Evolutionary conservation across 2,888 invertebrate genomes (phyloP).

Genomic region (Patella ulyssiponensis): DNA sequence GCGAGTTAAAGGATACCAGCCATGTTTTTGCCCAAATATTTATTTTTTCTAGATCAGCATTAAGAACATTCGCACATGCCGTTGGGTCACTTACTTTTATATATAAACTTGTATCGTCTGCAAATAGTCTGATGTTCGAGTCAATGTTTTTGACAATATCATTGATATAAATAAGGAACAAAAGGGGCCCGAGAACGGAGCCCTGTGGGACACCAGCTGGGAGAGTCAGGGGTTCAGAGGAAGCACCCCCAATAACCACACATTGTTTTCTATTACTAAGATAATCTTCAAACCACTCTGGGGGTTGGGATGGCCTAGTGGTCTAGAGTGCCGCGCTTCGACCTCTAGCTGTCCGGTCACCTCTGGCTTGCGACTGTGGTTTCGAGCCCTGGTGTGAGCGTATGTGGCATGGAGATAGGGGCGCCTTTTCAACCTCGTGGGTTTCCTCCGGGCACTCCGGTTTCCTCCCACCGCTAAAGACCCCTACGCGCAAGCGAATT

Average conservation of each 20-base stretch:
- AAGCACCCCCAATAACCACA: background rate
- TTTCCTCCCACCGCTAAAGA: too few relatives aligned
- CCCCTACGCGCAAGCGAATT: too few relatives aligned
- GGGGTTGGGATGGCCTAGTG: too few relatives aligned
- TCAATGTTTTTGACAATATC: background rate
- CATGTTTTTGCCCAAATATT: conserved; percentile 3
- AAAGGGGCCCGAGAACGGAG: background rate
- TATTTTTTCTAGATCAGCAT: background rate
- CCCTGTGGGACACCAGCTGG: conserved; percentile 5
- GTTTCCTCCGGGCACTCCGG: too few relatives aligned
- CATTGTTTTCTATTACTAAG: background rate
- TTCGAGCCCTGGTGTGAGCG: too few relatives aligned
- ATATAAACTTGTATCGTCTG: background rate
- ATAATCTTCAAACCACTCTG: conserved; percentile 7
- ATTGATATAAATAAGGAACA: background rate
- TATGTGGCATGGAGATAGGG: too few relatives aligned
- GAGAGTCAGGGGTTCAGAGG: background rate
- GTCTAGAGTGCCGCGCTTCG: too few relatives aligned
- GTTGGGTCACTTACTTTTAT: background rate
- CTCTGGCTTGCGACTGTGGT: too few relatives aligned
- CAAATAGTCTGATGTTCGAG: too few relatives aligned
- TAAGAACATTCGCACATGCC: background rate
- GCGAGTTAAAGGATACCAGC: conserved; percentile 4
- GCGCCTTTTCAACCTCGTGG: too few relatives aligned
- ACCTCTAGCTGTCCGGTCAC: too few relatives aligned